Base-by-base conservation (phyloP, 1,140 invertebrate species). In the Ceratoteleas bidentatus region DNA sequence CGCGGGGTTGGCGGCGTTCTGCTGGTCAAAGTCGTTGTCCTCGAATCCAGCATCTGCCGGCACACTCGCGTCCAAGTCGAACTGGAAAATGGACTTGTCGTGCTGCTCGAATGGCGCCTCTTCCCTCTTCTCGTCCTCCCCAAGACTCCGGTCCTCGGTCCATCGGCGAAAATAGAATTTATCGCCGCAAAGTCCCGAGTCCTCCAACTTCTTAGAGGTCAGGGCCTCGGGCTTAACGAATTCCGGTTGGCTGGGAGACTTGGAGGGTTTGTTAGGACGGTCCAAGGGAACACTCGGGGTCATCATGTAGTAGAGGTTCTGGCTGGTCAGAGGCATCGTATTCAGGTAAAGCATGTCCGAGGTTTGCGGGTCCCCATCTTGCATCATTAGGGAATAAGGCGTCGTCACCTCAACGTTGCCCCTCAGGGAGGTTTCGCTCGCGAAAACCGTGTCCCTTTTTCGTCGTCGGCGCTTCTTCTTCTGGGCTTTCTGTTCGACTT, bases 321-420 rank as follows among this genome's bases (percentile, higher is more conserved):
- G 81, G 88, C 77, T 73, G 73, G 90, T 73, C 83, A 90, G 52
- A 11, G 90, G 68, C 83, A 90, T 34, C 0, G 62, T 79, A 0
- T 81, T 85, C 77, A 88, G 89, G 47, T 87, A 86, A 1, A 92
- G 72, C 83, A 87, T 85, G 36, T 91, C 88, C 9, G 86, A 86
- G 0, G 89, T 90, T 52, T 90, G 88, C 6, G 84, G 79, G 78
- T 92, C 90, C 13, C 69, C 84, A 14, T 87, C 83, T 33, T 84
- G 83, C 47, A 83, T 73, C 77, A 85, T 86, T 38, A 87, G 45
- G 9, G 85, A 84, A 9, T 66, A 50, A 2, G 85, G 83, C 52
- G 85, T 90, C 0, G 79, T 86, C 0, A 90, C 78, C 14, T 92
- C 90, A 4, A 92, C 45, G 0, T 87, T 88, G 57, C 90, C 90